These are phyloP conservation scores for Holacanthella duospinosa DNA, from an alignment of 2,888 invertebrate species.

Conservation along the genomic window DNA sequence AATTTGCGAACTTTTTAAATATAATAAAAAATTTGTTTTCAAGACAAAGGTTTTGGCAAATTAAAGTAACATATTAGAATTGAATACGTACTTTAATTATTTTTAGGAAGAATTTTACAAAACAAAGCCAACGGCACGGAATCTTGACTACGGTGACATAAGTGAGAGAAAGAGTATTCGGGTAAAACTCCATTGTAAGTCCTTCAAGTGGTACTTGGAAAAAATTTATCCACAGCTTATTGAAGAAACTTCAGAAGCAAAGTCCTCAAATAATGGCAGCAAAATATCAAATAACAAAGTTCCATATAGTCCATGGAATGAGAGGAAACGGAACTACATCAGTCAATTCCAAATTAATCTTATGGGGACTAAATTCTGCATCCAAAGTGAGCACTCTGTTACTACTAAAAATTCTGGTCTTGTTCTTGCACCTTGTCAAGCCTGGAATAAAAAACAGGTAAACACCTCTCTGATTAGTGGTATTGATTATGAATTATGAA, in stretches of 20 bases:
- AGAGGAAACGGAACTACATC: conserved; percentile 46
- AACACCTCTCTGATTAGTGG: too few species aligned
- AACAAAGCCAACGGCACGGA: conserved; percentile 11
- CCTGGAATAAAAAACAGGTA: conserved; percentile 61
- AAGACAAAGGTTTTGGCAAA: too few species aligned
- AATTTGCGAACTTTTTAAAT: too few species aligned
- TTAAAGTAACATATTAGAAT: too few species aligned
- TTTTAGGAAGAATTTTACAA: conserved; percentile 48
- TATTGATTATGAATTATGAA: background rate
- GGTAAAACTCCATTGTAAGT: conserved; percentile 61
- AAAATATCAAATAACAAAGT: conserved; percentile 36
- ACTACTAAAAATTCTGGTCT: conserved; percentile 67
- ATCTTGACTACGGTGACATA: conserved; percentile 62
- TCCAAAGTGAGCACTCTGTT: conserved; percentile 64
- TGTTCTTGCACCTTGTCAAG: conserved; percentile 55
- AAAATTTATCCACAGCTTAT: conserved; percentile 68
- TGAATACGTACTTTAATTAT: background rate
- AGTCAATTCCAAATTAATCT: conserved; percentile 54
- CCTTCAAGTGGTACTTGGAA: conserved; percentile 78
- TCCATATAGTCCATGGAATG: conserved; percentile 67
- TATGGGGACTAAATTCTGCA: conserved; percentile 60
- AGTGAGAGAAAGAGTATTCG: conserved; percentile 61
- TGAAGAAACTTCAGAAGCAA: conserved; percentile 41
- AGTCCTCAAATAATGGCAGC: conserved; percentile 47
- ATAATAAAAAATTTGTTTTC: too few species aligned